Evolutionary conservation across 2,113 vertebrate genomes (phyloP).

Genomic region (Clarias gariepinus): DNA sequence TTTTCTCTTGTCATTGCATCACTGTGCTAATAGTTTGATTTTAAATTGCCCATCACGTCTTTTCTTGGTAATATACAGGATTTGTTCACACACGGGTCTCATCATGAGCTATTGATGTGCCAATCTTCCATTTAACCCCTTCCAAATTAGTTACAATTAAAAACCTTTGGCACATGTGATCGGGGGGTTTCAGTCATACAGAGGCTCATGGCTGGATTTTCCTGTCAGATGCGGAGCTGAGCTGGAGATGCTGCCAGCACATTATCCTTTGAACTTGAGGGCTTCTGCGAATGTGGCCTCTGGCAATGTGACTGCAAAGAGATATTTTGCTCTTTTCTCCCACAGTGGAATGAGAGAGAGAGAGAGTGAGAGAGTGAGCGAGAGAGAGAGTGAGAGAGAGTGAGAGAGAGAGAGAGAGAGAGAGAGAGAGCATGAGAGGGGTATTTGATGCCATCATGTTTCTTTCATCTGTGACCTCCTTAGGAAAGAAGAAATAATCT

Average conservation of each 20-base stretch:
- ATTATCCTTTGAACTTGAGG: conserved; percentile 12
- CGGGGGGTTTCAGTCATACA: background rate
- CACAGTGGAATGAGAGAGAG: background rate
- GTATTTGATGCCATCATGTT: background rate
- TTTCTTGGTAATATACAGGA: background rate
- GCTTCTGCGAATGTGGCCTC: conserved; percentile 24
- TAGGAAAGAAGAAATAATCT: background rate
- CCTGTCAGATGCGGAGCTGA: background rate
- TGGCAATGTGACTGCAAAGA: conserved; percentile 15
- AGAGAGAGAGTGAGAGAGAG: conserved; percentile 2
- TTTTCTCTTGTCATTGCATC: background rate
- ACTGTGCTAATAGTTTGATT: background rate
- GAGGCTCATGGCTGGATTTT: conserved; percentile 8
- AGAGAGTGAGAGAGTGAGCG: background rate
- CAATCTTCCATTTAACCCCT: conserved; percentile 8
- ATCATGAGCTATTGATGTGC: background rate
- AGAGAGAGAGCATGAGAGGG: background rate
- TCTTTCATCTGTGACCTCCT: conserved; percentile 10
- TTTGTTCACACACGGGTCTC: background rate
- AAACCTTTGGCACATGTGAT: background rate
- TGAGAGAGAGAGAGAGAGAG: conserved; percentile 1
- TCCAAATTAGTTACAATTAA: background rate
- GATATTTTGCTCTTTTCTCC: background rate
- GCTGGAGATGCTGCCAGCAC: background rate
- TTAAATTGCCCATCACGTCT: background rate